phyloP scores from a whole-genome alignment of 2,888 invertebrate species.

The Oscheius sp. region DNA sequence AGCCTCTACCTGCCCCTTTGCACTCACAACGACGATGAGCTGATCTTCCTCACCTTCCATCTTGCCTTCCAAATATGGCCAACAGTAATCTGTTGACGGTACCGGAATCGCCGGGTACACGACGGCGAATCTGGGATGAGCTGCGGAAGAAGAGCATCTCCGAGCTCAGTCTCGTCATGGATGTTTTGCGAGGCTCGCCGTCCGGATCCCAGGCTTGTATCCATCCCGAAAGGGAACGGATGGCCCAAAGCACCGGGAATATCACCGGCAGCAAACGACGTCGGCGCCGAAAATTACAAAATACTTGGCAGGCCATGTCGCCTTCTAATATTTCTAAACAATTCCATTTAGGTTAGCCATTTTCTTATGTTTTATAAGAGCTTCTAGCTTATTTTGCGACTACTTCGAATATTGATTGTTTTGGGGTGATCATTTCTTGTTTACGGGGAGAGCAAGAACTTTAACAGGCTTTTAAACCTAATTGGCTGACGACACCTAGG shows the following conservation, averaged over 20 bases:
- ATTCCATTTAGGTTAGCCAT: conserved; percentile 58
- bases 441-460: too few species aligned
- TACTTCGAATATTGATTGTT: too few species aligned
- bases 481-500: too few species aligned
- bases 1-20: background rate
- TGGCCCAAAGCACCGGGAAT: conserved; percentile 56
- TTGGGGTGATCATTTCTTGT: too few species aligned
- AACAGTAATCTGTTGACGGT: conserved; percentile 39
- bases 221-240: conserved; percentile 54
- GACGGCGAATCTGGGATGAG: conserved; percentile 47
- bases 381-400: background rate
- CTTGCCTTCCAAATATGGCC: background rate
- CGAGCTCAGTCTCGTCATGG: conserved; percentile 67
- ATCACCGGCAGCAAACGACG: conserved; percentile 46
- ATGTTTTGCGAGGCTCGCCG: conserved; percentile 60
- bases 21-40: background rate
- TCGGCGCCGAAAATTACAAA: conserved; percentile 52
- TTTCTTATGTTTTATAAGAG: background rate
- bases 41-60: background rate
- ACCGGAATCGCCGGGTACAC: conserved; percentile 48
- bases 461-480: too few species aligned
- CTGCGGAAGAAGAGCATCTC: conserved; percentile 63
- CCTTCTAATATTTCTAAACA: conserved; percentile 64
- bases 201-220: conserved; percentile 45
- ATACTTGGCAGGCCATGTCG: conserved; percentile 61